Percentiles rank a stretch among this genome's conserved stretches.
Evolutionary conservation across 2,888 invertebrate species (phyloP).

Genomic region (Chydorus sphaericus): DNA sequence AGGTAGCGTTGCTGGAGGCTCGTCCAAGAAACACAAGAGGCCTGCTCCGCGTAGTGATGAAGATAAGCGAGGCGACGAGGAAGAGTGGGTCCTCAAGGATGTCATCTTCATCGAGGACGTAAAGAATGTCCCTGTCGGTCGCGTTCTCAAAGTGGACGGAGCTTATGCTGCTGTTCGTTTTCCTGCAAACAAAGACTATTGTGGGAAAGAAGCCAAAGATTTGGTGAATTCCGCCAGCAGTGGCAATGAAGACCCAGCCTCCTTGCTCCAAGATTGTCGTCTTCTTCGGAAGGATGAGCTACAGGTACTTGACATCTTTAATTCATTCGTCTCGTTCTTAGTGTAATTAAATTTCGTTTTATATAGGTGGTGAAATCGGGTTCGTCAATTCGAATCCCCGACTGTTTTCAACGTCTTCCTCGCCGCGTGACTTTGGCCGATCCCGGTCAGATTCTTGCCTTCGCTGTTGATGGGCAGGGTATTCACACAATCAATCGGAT

Average conservation of each 20-base stretch:
- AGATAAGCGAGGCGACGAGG: conserved; percentile 60
- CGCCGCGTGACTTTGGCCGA: conserved; percentile 50
- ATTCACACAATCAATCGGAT: conserved; percentile 62
- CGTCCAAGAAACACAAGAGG: conserved; percentile 45
- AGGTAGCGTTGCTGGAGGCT: conserved; percentile 39
- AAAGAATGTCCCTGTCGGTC: conserved; percentile 74
- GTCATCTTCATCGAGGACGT: conserved; percentile 96
- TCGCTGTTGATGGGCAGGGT: conserved; percentile 52
- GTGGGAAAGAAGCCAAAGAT: conserved; percentile 12
- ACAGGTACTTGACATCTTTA: conserved; percentile 36
- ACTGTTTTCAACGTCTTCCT: conserved; percentile 84
- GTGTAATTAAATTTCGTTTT: not conserved
- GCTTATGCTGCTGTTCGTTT: conserved; percentile 89
- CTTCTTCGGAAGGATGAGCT: conserved; percentile 89
- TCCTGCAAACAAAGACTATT: conserved; percentile 39
- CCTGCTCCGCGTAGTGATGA: conserved; percentile 64
- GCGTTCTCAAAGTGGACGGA: conserved; percentile 86
- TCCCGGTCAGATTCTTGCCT: conserved; percentile 39
- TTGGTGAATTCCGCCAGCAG: not conserved
- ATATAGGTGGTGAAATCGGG: conserved; percentile 51
- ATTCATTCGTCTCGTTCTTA: conserved; percentile 15
- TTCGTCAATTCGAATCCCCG: conserved; percentile 66
- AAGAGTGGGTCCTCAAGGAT: conserved; percentile 89
- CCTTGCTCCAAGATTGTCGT: conserved; percentile 75
- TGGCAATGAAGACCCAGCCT: conserved; percentile 46